Conservation (phyloP, 2,797 vertebrate species). For the Enteromius treurensis region DNA sequence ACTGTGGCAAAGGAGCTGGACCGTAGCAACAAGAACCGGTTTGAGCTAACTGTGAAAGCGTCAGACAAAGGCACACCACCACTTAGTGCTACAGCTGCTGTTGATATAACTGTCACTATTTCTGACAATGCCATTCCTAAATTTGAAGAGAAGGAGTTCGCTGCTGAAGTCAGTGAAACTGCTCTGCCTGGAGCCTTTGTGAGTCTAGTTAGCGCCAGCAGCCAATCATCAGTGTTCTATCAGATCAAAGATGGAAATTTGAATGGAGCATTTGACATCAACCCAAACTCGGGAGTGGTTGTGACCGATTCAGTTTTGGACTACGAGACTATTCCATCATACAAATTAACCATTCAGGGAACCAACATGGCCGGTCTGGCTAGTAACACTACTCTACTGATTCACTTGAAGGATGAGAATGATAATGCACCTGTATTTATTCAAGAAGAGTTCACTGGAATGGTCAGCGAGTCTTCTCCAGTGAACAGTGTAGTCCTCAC, state of each 20-base stretch:
- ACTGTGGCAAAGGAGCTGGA: slow-evolving; percentile 92
- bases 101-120: slow-evolving; percentile 85
- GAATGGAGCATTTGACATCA: slow-evolving; percentile 86
- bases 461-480: slow-evolving; percentile 90
- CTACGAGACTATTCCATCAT: slow-evolving; percentile 85
- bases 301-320: slow-evolving; percentile 87
- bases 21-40: slow-evolving; percentile 84
- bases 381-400: slow-evolving; percentile 83
- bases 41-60: slow-evolving; percentile 90
- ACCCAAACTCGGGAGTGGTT: slow-evolving; percentile 94
- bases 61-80: slow-evolving; percentile 86
- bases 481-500: slow-evolving; percentile 91
- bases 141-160: slow-evolving; percentile 88
- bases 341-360: slow-evolving; percentile 87
- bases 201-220: slow-evolving; percentile 84
- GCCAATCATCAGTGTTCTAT: slow-evolving; percentile 93
- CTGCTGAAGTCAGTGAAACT: slow-evolving; percentile 89
- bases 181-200: slow-evolving; percentile 86
- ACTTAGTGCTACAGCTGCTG: slow-evolving; percentile 84
- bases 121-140: slow-evolving; percentile 94
- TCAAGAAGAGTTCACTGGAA: slow-evolving; percentile 86
- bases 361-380: slow-evolving; percentile 95
- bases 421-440: slow-evolving; percentile 90
- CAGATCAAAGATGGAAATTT: slow-evolving; percentile 93
- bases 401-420: slow-evolving; percentile 94